These are phyloP conservation scores for Propithecus perrieri DNA, from an alignment of 2,797 vertebrate genomes.

Conservation along the genomic window DNA sequence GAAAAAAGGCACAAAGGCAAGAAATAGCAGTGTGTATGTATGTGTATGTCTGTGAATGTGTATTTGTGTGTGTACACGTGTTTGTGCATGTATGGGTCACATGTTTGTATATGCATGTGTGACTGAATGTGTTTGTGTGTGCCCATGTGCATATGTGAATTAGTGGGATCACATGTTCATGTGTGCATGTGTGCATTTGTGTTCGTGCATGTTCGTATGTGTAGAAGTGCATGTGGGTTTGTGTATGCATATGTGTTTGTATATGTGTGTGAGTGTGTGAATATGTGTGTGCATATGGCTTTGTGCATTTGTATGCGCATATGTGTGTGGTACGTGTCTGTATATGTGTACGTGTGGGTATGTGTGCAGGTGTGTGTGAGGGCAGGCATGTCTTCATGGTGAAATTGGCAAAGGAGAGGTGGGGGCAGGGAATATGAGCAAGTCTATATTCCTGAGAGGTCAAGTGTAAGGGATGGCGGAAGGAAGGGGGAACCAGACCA, in stretches of 20 bases:
- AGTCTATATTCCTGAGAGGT: neutral
- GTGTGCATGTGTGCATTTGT: neutral
- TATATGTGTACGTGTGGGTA: neutral
- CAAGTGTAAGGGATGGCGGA: neutral
- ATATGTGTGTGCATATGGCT: no score
- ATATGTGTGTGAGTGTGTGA: neutral
- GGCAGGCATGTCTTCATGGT: neutral
- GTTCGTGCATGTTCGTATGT: neutral
- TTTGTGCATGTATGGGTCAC: neutral
- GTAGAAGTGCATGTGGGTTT: neutral
- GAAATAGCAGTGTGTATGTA: neutral
- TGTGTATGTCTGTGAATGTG: rapidly evolving
- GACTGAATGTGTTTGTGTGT: neutral
- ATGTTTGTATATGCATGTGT: neutral
- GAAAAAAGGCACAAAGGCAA: neutral
- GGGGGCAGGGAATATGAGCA: neutral
- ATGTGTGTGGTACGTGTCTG: rapidly evolving
- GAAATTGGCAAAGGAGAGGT: neutral
- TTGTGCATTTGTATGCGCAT: neutral
- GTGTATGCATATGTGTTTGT: no score
- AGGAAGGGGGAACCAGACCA: neutral
- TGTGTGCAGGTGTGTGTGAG: neutral
- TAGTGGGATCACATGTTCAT: neutral
- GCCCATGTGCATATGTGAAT: neutral
- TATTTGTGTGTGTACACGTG: neutral